Evolutionary conservation across 2,797 vertebrate genomes (phyloP).

Genomic region (Pseudomugil gertrudae): DNA sequence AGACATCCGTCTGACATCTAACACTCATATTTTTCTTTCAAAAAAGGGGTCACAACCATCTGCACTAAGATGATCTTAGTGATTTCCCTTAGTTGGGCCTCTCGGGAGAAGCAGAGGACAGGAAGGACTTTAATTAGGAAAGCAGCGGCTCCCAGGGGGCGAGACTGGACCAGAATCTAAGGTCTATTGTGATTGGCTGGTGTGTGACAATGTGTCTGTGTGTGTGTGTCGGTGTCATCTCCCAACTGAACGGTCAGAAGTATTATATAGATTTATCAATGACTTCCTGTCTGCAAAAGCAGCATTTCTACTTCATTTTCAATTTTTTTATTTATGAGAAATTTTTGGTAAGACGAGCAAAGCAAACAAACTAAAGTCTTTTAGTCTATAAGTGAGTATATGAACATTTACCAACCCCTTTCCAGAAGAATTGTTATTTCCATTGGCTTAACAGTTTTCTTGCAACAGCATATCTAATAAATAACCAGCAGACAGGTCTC

Average conservation of each 20-base stretch:
- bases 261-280: conserved; percentile 15
- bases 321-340: neutral
- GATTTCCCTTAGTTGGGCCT: conserved; percentile 40
- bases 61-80: conserved; percentile 29
- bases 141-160: conserved; percentile 52
- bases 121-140: conserved; percentile 65
- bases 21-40: neutral
- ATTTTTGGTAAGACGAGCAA: neutral
- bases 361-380: neutral
- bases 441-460: neutral
- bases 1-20: neutral
- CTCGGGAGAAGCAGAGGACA: conserved; percentile 50
- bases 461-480: neutral
- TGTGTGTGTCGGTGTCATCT: conserved; percentile 52
- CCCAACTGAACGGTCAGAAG: conserved; percentile 41
- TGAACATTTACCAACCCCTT: rapidly evolving
- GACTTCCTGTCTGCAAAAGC: conserved; percentile 61
- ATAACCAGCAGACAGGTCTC: conserved; percentile 26
- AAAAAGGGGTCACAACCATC: neutral
- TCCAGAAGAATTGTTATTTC: neutral
- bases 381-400: neutral
- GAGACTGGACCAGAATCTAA: conserved; percentile 20
- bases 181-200: conserved; percentile 18
- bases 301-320: conserved; percentile 1
- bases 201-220: conserved; percentile 27